Evolutionary conservation across 1,140 invertebrate genomes (phyloP), one percentile per base, ranked within the genome.

Genomic region (Matsumurasca onukii): DNA sequence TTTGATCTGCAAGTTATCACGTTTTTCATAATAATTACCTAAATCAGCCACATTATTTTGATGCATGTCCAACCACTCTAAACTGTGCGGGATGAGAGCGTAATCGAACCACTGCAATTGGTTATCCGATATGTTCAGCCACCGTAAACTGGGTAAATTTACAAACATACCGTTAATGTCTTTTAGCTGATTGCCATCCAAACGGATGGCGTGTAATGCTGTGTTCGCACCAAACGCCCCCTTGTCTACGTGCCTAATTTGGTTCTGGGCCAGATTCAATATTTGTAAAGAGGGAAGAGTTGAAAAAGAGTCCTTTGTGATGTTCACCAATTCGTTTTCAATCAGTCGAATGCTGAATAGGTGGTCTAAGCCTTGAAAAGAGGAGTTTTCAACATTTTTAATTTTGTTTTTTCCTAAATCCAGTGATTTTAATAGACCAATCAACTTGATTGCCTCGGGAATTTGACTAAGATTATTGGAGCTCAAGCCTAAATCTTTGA

Each of bases 371-470:
- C 86, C 86, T 71, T 83, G 81, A 77, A 89, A 88, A 77, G 84
- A 86, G 66, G 83, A 79, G 70, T 84, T 83, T 67, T 80, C 83
- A 66, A 86, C 79, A 61, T 84, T 78, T 75, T 88, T 86, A 74
- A 95, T 90, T 76, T 85, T 83, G 80, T 95, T 95, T 79, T 93
- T 91, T 34, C 91, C 91, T 45, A 95, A 81, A 83, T 95, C 92
- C 48, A 95, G 85, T 1, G 89, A 93, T 76, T 90, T 87, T 66
- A 96, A 80, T 67, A 89, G 81, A 20, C 82, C 80, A 78, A 95
- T 86, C 75, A 88, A 85, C 76, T 86, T 82, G 2, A 95, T 79
- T 2, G 91, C 91, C 75, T 86, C 79, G 1, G 95, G 94, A 30
- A 98, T 85, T 73, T 87, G 85, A 74, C 84, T 88, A 67, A 98